These are phyloP conservation scores for Drosophila erecta DNA, from an alignment of 1,140 invertebrate species.

Conservation along the genomic window DNA sequence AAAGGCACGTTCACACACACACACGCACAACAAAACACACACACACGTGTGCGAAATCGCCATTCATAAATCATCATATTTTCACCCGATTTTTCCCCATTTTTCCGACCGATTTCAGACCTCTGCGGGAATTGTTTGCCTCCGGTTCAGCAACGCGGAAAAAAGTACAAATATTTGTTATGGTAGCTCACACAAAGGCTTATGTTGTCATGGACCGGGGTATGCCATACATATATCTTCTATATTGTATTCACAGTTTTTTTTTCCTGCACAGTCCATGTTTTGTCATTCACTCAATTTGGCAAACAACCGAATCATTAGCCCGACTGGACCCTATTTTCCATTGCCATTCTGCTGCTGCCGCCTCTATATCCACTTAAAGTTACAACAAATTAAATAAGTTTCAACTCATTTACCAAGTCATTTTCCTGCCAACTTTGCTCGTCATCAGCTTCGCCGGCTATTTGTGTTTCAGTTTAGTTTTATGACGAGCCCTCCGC, in stretches of 20 bases:
- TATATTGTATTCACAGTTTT: slow-evolving; percentile 5
- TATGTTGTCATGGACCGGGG: slow-evolving; percentile 42
- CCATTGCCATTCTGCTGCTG: background rate
- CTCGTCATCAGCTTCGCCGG: slow-evolving; percentile 47
- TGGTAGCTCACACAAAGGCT: slow-evolving; percentile 53
- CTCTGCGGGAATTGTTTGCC: slow-evolving; percentile 25
- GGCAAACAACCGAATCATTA: slow-evolving; percentile 67
- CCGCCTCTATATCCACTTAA: slow-evolving; percentile 47
- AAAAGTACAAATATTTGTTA: slow-evolving; percentile 67
- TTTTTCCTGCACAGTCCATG: background rate
- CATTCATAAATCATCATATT: slow-evolving; percentile 77
- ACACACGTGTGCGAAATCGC: slow-evolving; percentile 3
- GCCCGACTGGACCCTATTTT: slow-evolving; percentile 15
- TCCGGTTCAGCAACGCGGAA: slow-evolving; percentile 53
- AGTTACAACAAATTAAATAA: slow-evolving; percentile 79
- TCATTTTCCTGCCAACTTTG: slow-evolving; percentile 72
- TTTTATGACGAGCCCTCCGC: slow-evolving; percentile 54
- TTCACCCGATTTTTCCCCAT: slow-evolving; percentile 35
- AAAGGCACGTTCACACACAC: slow-evolving; percentile 1
- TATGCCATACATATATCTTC: background rate
- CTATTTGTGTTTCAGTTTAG: slow-evolving; percentile 79
- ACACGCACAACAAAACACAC: background rate
- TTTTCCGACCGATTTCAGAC: slow-evolving; percentile 2
- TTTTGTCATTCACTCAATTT: slow-evolving; percentile 54
- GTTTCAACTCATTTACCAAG: slow-evolving; percentile 80